Evolutionary conservation across 2,888 invertebrate species (phyloP).

Genomic region (Clunio marinus): DNA sequence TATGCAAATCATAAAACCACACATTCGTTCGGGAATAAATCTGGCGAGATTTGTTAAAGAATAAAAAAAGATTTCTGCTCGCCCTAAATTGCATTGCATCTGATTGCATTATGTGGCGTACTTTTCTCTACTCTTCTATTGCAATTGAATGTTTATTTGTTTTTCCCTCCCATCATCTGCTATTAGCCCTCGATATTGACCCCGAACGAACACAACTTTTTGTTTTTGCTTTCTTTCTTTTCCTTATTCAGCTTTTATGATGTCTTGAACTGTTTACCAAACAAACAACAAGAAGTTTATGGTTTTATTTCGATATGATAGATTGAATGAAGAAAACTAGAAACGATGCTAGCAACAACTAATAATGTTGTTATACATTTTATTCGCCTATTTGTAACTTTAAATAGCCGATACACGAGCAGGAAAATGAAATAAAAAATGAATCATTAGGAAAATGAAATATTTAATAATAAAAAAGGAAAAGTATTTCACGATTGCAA

Average conservation of each 20-base stretch:
- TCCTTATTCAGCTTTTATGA: too few species aligned
- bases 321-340: neutral
- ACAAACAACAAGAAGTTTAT: neutral
- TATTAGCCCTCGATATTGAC: neutral
- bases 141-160: neutral
- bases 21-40: neutral
- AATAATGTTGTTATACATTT: conserved; percentile 2
- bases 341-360: neutral
- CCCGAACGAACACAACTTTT: neutral
- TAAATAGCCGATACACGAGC: neutral
- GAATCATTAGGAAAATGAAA: neutral
- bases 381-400: neutral
- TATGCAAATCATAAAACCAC: conserved; percentile 33
- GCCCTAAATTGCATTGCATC: neutral
- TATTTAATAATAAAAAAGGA: too few species aligned
- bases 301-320: neutral
- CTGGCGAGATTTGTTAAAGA: too few species aligned
- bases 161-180: neutral
- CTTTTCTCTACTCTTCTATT: neutral
- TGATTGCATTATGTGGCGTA: conserved; percentile 7
- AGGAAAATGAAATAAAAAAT: neutral
- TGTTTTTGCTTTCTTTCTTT: neutral
- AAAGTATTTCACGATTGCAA: too few species aligned
- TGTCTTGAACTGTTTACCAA: neutral
- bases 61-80: neutral